These are phyloP conservation scores for Hirtodrosophila cameraria DNA, from an alignment of 2,888 invertebrate species.

Conservation along the genomic window DNA sequence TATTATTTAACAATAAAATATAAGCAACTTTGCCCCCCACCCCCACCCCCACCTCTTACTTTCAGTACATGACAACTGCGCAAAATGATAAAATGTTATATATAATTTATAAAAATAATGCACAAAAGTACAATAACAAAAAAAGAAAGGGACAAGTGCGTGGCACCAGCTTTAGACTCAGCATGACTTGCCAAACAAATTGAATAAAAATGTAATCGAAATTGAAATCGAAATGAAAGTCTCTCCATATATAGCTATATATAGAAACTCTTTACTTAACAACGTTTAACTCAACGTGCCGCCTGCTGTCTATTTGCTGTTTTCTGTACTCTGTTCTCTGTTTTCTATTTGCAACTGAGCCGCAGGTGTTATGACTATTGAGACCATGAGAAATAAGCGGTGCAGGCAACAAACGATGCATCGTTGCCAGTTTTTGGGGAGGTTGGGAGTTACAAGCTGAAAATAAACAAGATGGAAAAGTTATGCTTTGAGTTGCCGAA, in stretches of 20 bases:
- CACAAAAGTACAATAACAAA: conserved; percentile 21
- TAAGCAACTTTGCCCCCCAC: conserved; percentile 35
- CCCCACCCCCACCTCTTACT: not conserved
- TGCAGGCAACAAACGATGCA: conserved; percentile 2
- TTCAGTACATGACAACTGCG: conserved; percentile 51
- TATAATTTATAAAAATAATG: conserved; percentile 76
- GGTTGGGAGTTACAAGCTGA: not conserved
- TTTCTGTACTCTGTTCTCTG: conserved; percentile 14
- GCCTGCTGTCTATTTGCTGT: conserved; percentile 16
- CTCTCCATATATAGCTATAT: too few species aligned
- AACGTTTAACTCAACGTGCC: conserved; percentile 34
- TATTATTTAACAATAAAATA: conserved; percentile 75
- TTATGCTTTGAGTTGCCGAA: too few species aligned
- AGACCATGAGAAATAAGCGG: conserved; percentile 37
- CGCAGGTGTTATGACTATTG: conserved; percentile 70
- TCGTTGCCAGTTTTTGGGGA: not conserved
- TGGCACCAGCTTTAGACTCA: conserved; percentile 27
- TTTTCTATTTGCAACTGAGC: conserved; percentile 46
- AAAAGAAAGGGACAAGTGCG: conserved; percentile 33
- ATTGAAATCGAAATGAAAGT: conserved; percentile 55
- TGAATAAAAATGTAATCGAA: conserved; percentile 58
- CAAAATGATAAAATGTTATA: conserved; percentile 66
- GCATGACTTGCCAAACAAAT: conserved; percentile 58
- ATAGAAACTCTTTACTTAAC: conserved; percentile 19
- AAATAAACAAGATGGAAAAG: conserved; percentile 7